Conservation (phyloP, 1,140 invertebrate species). For the Mylabris phalerata region DNA sequence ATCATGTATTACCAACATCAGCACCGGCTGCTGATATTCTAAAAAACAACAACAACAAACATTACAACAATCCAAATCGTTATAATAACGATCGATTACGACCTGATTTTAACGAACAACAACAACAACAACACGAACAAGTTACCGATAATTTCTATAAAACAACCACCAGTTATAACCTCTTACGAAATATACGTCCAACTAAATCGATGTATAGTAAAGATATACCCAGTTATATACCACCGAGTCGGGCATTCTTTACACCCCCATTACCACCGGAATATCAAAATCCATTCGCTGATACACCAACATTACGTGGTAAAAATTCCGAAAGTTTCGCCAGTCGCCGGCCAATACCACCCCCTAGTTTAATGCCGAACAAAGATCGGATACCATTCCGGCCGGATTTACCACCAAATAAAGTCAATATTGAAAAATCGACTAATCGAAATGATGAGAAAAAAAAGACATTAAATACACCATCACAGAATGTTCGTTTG, state of each 20-base stretch:
- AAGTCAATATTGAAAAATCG: constrained; percentile 34
- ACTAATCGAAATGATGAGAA: constrained; percentile 37
- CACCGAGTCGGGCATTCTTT: constrained; percentile 66
- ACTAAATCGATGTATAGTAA: constrained; percentile 47
- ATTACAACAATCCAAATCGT: constrained; percentile 58
- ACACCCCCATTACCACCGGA: constrained; percentile 72
- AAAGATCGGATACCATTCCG: constrained; percentile 73
- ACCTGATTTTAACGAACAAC: constrained; percentile 25
- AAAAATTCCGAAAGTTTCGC: constrained; percentile 56
- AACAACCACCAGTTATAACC: constrained; percentile 39
- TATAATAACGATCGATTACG: constrained; percentile 40
- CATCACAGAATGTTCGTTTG: constrained; percentile 50
- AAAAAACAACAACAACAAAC: constrained; percentile 62
- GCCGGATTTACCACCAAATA: constrained; percentile 47
- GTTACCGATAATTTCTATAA: constrained; percentile 37
- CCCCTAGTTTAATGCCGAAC: constrained; percentile 65
- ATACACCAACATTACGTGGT: constrained; percentile 73
- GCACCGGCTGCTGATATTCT: constrained; percentile 63
- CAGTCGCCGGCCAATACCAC: constrained; percentile 63
- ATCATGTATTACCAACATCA: constrained; percentile 61
- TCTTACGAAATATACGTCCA: constrained; percentile 40
- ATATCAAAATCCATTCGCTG: constrained; percentile 72
- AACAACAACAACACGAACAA: constrained; percentile 17
- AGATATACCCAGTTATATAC: constrained; percentile 72
- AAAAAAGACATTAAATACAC: constrained; percentile 67